Conservation (phyloP, 2,113 vertebrate genomes). For the Isichthys henryi region DNA sequence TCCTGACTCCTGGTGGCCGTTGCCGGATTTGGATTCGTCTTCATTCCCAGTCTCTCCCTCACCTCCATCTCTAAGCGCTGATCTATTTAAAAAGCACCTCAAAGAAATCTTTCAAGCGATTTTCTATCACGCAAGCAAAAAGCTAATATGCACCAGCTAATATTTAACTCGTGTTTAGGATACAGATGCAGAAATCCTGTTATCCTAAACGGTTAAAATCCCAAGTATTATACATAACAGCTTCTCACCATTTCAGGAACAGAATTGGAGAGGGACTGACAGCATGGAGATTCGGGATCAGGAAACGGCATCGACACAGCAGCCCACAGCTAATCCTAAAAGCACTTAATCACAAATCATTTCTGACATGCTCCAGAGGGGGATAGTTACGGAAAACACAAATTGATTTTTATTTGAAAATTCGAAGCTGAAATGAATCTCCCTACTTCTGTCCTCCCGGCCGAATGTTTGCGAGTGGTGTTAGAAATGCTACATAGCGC, state of each 20-base stretch:
- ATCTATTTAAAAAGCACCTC: background rate
- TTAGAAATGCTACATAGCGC: background rate
- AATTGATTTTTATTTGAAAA: background rate
- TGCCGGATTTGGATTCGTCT: background rate
- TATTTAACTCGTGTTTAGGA: background rate
- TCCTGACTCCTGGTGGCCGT: background rate
- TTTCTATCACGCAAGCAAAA: background rate
- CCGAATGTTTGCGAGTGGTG: background rate
- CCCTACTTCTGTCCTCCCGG: background rate
- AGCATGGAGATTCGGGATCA: background rate
- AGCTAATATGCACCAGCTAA: background rate
- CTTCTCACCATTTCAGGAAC: background rate
- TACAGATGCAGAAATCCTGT: background rate
- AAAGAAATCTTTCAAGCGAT: background rate
- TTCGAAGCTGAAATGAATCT: background rate
- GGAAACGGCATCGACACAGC: background rate
- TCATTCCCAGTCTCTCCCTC: background rate
- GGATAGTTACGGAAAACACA: background rate
- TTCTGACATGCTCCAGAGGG: background rate
- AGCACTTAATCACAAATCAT: slow-evolving; percentile 1
- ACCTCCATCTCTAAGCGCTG: background rate
- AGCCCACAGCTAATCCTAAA: background rate
- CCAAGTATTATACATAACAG: background rate
- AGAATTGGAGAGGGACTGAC: background rate
- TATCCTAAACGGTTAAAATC: background rate